Base-by-base conservation (phyloP, 2,888 invertebrate species). In the Platycheirus albimanus region DNA sequence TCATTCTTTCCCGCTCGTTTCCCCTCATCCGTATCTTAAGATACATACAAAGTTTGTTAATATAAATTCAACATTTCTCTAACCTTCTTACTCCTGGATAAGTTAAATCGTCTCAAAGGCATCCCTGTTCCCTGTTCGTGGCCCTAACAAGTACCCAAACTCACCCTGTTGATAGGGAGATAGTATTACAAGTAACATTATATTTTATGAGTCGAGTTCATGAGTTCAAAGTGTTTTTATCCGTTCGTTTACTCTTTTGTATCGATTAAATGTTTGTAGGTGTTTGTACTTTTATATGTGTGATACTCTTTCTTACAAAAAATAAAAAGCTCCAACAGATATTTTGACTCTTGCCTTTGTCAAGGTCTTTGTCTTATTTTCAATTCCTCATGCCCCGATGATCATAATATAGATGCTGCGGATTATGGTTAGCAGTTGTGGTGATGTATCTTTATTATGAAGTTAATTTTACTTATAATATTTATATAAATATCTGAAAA, bases 401-500 rank as follows among this genome's bases (percentile, higher is more conserved):
- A 24, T 24, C 24, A 24, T 24, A 4, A 24, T 24, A 24, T 19
- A 10, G 30, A 33, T 67, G 15, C 71, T 51, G 49, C 1, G 5
- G 47, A 8, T 70, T 11, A 19, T 15, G 36, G 43, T 11, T 15
- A 20, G 51, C 5, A 8, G 58, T 47, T 24, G 24, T 5, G 24
- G 30, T 54, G 64, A 47, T 13, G 56, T 61, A 11, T 51, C 67
- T 51, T 52, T 67, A 61, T 24, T 24, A 24, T 24, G 24, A 24
- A 24, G 24, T 5, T 61, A 67, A 67, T 76, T 76, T 61, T 76
- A 76, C 67, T 76, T 67, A 76, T 76, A 76, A n/a, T n/a, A n/a
- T 76, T 76, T n/a, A n/a, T 67, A 76, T 76, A 76, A 76, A 76
- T 76, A 67, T 69, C 47, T 19, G 33, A 69, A 61, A 69, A 76